Conservation (phyloP, 1,140 invertebrate species). For the Papilio machaon region DNA sequence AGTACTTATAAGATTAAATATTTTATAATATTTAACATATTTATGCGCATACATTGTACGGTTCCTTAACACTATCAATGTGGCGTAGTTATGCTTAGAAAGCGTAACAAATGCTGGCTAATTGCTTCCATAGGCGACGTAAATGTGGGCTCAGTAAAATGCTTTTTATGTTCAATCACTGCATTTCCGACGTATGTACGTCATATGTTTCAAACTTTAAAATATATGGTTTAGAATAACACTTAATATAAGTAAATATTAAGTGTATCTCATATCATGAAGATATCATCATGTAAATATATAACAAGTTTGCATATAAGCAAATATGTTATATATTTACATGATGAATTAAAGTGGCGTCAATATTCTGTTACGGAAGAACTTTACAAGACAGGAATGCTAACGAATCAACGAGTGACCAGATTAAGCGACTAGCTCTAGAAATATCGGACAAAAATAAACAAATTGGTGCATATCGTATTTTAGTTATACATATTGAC, state of each 20-base stretch:
- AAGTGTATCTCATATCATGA: too few species aligned
- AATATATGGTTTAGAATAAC: too few species aligned
- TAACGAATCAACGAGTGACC: too few species aligned
- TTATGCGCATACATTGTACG: constrained; percentile 11
- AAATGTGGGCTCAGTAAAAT: constrained; percentile 8
- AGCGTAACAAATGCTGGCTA: constrained; percentile 54
- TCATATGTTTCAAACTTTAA: background rate
- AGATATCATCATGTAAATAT: too few species aligned
- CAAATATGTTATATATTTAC: background rate
- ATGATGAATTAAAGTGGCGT: too few species aligned
- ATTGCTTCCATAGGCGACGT: constrained; percentile 22
- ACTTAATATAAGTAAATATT: too few species aligned
- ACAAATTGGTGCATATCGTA: too few species aligned
- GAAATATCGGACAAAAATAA: too few species aligned
- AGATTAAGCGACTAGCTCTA: too few species aligned
- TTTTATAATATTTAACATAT: background rate
- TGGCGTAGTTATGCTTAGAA: constrained; percentile 60
- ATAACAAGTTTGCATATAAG: too few species aligned
- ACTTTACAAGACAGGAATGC: too few species aligned
- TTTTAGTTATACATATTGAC: background rate
- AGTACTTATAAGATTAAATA: background rate
- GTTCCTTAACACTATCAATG: constrained; percentile 42
- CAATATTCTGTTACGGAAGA: too few species aligned
- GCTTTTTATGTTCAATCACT: constrained; percentile 26
- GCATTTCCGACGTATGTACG: background rate